Evolutionary conservation across 2,797 vertebrate species (phyloP), one percentile per base, ranked within the genome.

Genomic region (Protonibea diacanthus): DNA sequence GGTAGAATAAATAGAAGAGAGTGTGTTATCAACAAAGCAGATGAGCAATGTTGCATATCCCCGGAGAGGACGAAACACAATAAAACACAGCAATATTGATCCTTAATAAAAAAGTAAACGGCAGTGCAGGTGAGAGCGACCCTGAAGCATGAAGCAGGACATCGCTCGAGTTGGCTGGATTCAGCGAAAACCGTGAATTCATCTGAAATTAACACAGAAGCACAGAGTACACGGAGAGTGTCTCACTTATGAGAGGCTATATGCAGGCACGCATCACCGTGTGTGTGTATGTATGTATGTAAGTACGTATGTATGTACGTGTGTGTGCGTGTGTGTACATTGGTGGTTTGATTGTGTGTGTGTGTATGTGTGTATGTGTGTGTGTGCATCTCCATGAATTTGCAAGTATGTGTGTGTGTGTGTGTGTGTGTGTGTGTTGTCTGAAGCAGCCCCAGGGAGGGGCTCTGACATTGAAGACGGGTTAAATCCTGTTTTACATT

Each of bases 401-500:
- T 74, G 76, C 21, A 27, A 29, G 63, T 49, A 70, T 57, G 62
- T 62, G 71, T 49, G 72, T 60, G 90, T 90, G 90, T 91, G 94
- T 95, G 94, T 95, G 62, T 62, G 71, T 48, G 72, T 60, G 90
- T 90, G 90, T 91, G 94, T 95, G 94, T 95, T 95, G 94, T 95
- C 93, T 94, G 92, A 94, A 90, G 93, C 91, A 92, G 93, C 95
- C 94, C 94, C 86, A 91, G 95, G 95, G 95, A 95, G 93, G 93
- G 94, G 95, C 94, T 95, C 93, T 96, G 95, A 96, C 95, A 96
- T 96, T 96, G 95, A 96, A 95, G 95, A 95, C 91, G 94, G 95
- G 95, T 95, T 96, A 95, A 96, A 95, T 95, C 95, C 95, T 95
- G 95, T 95, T 96, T 96, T 96, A 96, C 95, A 96, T 96, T 96